phyloP scores from a whole-genome alignment of 2,888 invertebrate species.

The Cecidostiba fungosa region DNA sequence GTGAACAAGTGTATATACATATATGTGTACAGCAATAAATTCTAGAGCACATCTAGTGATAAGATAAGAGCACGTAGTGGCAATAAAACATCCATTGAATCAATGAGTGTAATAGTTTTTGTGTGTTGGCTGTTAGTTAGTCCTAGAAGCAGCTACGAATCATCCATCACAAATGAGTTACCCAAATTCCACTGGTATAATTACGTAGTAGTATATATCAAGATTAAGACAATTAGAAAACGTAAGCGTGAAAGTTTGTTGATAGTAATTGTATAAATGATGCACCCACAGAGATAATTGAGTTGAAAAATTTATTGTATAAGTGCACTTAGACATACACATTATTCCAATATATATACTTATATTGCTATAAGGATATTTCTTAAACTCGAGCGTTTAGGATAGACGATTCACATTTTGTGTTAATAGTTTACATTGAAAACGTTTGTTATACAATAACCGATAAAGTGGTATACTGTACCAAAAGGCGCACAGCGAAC shows the following conservation, averaged over 20 bases:
- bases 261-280: no score
- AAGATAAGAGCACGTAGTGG: conserved; percentile 58
- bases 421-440: no score
- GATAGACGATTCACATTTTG: no score
- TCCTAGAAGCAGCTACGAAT: conserved; percentile 33
- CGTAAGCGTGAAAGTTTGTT: background rate
- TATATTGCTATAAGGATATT: background rate
- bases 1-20: conserved; percentile 44
- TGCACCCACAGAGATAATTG: background rate
- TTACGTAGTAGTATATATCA: background rate
- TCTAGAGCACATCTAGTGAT: conserved; percentile 56
- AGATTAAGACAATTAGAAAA: background rate
- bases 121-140: conserved; percentile 38
- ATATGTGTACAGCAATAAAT: conserved; percentile 49
- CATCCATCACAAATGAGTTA: conserved; percentile 17
- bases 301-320: background rate
- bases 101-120: conserved; percentile 43
- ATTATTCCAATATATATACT: background rate
- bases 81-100: conserved; percentile 38
- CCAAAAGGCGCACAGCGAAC: background rate
- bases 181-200: background rate
- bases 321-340: background rate
- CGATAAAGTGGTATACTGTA: background rate
- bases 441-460: no score
- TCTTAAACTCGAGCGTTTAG: background rate